These are phyloP conservation scores for Allolobophora icterica DNA, from an alignment of 2,888 invertebrate genomes.

Conservation along the genomic window DNA sequence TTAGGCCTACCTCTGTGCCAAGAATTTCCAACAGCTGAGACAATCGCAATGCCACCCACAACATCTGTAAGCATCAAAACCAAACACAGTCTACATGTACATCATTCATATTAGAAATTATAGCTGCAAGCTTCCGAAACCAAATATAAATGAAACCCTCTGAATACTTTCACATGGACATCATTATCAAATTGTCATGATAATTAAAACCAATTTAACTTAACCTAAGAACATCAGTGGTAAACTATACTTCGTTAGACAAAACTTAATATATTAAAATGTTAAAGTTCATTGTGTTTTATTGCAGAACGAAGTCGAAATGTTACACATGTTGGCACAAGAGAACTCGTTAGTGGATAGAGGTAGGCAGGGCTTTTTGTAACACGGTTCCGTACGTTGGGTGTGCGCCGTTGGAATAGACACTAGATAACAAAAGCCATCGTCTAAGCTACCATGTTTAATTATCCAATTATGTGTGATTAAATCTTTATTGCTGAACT, in stretches of 20 bases:
- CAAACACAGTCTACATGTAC: too few species aligned
- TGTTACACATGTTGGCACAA: neutral
- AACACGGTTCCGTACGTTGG: neutral
- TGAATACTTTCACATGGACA: neutral
- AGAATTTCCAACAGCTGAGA: neutral
- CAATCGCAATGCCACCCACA: neutral
- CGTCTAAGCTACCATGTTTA: neutral
- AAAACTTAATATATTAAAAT: neutral
- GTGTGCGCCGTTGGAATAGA: neutral
- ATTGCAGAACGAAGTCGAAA: neutral
- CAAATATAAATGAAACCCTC: neutral
- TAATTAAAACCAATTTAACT: neutral
- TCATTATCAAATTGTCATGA: neutral
- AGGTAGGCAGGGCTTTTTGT: neutral
- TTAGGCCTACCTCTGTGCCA: neutral
- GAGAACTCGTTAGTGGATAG: neutral
- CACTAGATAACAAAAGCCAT: neutral
- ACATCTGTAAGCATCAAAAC: neutral
- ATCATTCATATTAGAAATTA: too few species aligned
- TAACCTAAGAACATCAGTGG: too few species aligned
- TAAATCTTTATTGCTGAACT: too few species aligned
- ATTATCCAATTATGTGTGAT: neutral
- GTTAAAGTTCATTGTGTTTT: neutral
- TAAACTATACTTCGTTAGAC: neutral
- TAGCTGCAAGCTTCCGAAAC: neutral